These are phyloP conservation scores for Chrysodeixis includens DNA, from an alignment of 2,888 invertebrate species.

Conservation along the genomic window DNA sequence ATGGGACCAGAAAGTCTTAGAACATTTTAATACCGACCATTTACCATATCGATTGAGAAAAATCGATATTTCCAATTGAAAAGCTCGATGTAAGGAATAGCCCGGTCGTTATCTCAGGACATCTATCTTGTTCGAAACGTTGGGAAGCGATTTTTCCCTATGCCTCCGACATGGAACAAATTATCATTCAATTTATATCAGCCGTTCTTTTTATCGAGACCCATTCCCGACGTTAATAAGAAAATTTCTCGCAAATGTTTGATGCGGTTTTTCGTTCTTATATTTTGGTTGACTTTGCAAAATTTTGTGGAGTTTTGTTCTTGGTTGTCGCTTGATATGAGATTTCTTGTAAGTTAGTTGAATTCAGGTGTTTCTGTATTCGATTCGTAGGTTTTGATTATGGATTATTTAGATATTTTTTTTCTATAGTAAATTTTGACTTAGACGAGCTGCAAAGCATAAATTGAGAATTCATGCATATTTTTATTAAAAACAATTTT, in stretches of 20 bases:
- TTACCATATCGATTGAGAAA: slow-evolving; percentile 52
- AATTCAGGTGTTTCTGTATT: neutral
- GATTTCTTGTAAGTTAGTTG: neutral
- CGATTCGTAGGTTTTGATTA: no score
- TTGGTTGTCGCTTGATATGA: neutral
- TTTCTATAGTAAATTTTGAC: no score
- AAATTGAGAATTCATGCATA: no score
- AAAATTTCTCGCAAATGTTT: slow-evolving; percentile 53
- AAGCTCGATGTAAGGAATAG: slow-evolving; percentile 63
- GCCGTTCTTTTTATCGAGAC: slow-evolving; percentile 73
- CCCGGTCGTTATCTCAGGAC: slow-evolving; percentile 66
- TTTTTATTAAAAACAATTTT: no score
- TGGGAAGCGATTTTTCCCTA: slow-evolving; percentile 76
- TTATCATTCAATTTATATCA: slow-evolving; percentile 81
- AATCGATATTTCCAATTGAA: slow-evolving; percentile 71
- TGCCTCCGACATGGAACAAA: slow-evolving; percentile 76
- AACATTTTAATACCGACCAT: slow-evolving; percentile 42
- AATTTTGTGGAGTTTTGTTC: neutral
- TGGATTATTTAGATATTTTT: no score
- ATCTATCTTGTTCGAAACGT: slow-evolving; percentile 71
- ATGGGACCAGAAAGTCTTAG: slow-evolving; percentile 11
- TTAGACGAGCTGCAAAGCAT: no score
- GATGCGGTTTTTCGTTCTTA: slow-evolving; percentile 35
- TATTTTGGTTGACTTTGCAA: slow-evolving; percentile 19
- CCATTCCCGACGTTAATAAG: slow-evolving; percentile 65